Base-by-base conservation (phyloP, 2,113 vertebrate species). In the Fregetta grallaria region DNA sequence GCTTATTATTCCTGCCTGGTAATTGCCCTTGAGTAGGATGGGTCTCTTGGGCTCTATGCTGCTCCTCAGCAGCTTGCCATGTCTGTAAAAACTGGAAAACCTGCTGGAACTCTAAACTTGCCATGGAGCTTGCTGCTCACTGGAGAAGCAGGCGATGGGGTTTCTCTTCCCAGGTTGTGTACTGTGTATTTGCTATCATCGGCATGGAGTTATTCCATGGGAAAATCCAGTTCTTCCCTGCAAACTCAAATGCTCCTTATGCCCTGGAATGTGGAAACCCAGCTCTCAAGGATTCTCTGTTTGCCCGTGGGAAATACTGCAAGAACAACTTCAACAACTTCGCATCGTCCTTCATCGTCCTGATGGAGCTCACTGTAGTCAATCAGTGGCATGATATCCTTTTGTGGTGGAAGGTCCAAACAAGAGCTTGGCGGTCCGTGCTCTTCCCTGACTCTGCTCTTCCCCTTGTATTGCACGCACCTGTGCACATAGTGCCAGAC, bases 341-440 rank as follows among this genome's bases (percentile, higher is more conserved):
- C 1, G 96, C 97, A 5, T 98, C 99, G 0, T 98, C 99, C 25
- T 99, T 99, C 89, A 73, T 99, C 1, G 97, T 99, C 56, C 98
- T 99, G 82, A 88, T 98, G 96, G 99, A 99, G 97, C 99, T 99
- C 83, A 99, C 99, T 0, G 98, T 99, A 56, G 99, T 99, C 91
- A 99, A 99, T 97, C 99, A 99, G 97, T 99, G 99, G 99, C 99
- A 99, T 0, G 97, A 99, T 99, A 99, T 99, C 99, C 99, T 99
- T 99, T 98, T 95, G 80, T 27, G 44, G 29, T 6, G 6, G 45
- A 40, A 27, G 3, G 56, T 55, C 49, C 56, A 56, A 23, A 7
- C 34, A 10, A n/a, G 71, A 34, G 38, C 40, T 66, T 15, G 7
- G 4, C 32, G 26, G 50, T 29, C 50, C 23, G 0, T 2, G 9